Percentiles rank a stretch among this genome's conserved stretches.
phyloP scores from a whole-genome alignment of 2,888 invertebrate species.

The Idaea aversata region DNA sequence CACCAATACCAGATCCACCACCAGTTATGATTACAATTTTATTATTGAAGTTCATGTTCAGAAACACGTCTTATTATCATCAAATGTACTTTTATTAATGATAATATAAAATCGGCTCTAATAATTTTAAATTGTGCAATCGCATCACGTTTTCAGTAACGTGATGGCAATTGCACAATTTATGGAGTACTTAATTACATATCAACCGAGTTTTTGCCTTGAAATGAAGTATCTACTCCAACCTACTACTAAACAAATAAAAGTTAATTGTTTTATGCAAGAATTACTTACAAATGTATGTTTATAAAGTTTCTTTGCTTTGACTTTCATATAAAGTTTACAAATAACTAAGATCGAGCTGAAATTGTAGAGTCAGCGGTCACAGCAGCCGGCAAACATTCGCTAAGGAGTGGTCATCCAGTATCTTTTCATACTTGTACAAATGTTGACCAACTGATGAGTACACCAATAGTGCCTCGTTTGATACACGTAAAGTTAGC shows the following conservation, averaged over 20 bases:
- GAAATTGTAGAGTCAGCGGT: constrained; percentile 26
- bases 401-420: constrained; percentile 52
- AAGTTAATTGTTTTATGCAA: too few relatives aligned
- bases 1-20: constrained; percentile 85
- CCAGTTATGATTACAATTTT: constrained; percentile 61
- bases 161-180: too few relatives aligned
- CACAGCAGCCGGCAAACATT: constrained; percentile 33
- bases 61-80: background rate
- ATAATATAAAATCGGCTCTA: background rate
- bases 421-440: constrained; percentile 47
- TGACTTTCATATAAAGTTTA: too few relatives aligned
- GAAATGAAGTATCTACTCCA: too few relatives aligned
- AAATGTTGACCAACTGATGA: constrained; percentile 67
- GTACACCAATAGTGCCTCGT: constrained; percentile 48
- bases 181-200: too few relatives aligned
- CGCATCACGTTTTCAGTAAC: too few relatives aligned
- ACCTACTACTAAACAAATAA: too few relatives aligned
- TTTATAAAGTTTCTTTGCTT: background rate
- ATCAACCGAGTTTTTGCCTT: too few relatives aligned
- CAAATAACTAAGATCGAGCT: too few relatives aligned
- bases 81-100: background rate
- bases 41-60: constrained; percentile 41
- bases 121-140: too few relatives aligned
- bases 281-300: too few relatives aligned
- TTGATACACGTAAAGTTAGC: constrained; percentile 25